phyloP scores from a whole-genome alignment of 2,888 invertebrate species.

The Ophion costatus region DNA sequence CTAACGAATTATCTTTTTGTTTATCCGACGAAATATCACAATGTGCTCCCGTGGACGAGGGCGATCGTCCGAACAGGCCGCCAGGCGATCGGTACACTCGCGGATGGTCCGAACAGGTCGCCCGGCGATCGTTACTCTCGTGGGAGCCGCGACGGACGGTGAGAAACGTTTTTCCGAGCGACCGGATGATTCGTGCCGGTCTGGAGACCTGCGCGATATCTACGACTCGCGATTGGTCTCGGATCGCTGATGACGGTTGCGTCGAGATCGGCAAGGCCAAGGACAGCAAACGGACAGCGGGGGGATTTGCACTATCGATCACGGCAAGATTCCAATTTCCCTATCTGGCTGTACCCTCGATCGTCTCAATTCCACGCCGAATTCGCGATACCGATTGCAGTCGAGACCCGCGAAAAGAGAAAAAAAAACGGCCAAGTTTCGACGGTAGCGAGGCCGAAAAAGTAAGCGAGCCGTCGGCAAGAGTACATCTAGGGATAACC shows the following conservation, averaged over 20 bases:
- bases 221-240: too few species aligned
- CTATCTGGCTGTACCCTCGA: too few species aligned
- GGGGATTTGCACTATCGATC: too few species aligned
- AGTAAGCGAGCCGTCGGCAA: constrained; percentile 7
- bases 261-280: too few species aligned
- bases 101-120: background rate
- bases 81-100: constrained; percentile 9
- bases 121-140: constrained; percentile 10
- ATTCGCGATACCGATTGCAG: background rate
- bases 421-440: background rate
- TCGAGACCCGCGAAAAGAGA: constrained; percentile 22
- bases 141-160: constrained; percentile 44
- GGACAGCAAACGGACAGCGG: too few species aligned
- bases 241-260: background rate
- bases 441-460: background rate
- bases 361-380: background rate
- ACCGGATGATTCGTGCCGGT: constrained; percentile 13
- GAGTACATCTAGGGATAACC: constrained; percentile 6
- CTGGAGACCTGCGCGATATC: background rate
- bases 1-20: constrained; percentile 1
- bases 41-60: constrained; percentile 57
- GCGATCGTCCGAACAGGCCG: background rate
- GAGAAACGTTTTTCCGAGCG: constrained; percentile 38
- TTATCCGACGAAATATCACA: constrained; percentile 62
- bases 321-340: too few species aligned